Base-by-base conservation (phyloP, 2,113 vertebrate species). In the Pseudolaguvia tuberculata region DNA sequence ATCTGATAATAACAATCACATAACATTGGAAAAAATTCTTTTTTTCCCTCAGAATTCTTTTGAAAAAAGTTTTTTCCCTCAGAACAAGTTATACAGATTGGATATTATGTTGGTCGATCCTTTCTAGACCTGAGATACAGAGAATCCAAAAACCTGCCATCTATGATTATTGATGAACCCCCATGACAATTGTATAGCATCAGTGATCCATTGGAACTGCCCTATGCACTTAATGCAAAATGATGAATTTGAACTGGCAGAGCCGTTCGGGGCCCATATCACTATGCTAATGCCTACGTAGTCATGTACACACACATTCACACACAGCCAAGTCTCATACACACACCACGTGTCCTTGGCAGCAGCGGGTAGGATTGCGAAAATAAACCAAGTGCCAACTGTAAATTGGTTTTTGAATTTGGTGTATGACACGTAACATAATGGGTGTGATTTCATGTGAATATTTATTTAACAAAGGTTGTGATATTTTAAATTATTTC, bases 391-490 rank as follows among this genome's bases (percentile, higher is more conserved):
- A 35, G 39, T 4, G 21, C 35, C 15, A 39, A 55, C 9, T 14
- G 59, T 18, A 12, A 75, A 56, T 56, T 56, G 61, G 29, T 66
- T 56, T 17, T 39, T 66, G 51, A 11, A 3, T 48, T 72, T 11
- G 10, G 29, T 29, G 55, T 48, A 39, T 48, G 23, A 59, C 39
- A 14, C 29, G 27, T 3, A 57, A 20, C 53, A 47, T 39, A 45
- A 14, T 29, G 42, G 27, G 55, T 58, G 70, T 21, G 70, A 47
- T 58, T 48, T 15, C 15, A 18, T 47, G 35, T 51, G 56, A 47
- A 21, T 69, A 69, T 69, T 50, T 9, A 31, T 69, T 69, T 52
- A 52, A 23, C 66, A n/a, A n/a, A n/a, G n/a, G n/a, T n/a, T n/a
- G n/a, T n/a, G n/a, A n/a, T n/a, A n/a, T n/a, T n/a, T n/a, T n/a